These are phyloP conservation scores for Geodia barretti DNA, from an alignment of 37 sponge, comb jelly and placozoan genomes.

Conservation along the genomic window DNA sequence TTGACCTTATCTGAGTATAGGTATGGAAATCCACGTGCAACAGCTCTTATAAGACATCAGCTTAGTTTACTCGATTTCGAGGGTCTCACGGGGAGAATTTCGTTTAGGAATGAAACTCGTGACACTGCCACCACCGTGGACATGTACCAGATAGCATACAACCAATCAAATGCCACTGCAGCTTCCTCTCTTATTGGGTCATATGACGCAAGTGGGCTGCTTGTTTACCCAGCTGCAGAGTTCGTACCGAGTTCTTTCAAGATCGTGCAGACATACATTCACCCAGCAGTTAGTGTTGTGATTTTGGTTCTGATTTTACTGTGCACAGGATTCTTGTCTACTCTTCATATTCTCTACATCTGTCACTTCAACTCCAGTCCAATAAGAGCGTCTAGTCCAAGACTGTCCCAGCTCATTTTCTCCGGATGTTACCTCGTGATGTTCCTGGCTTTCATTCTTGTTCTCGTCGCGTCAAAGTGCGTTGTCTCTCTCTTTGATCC, in stretches of 20 bases:
- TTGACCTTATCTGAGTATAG: neutral
- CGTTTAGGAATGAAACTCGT: neutral
- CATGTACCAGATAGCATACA: neutral
- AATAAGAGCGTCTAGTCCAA: conserved; percentile 30
- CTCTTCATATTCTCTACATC: conserved; percentile 11
- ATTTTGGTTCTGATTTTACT: neutral
- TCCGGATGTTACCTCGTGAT: conserved; percentile 29
- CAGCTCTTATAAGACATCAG: neutral
- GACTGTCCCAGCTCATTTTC: conserved; percentile 15
- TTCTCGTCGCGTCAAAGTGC: neutral
- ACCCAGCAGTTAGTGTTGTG: neutral
- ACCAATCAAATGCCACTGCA: no score
- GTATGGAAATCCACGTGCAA: neutral
- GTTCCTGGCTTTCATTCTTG: neutral
- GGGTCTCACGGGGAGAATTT: neutral
- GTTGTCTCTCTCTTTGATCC: neutral
- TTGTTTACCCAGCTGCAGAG: no score
- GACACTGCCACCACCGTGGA: neutral
- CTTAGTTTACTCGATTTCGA: neutral
- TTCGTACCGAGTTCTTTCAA: no score
- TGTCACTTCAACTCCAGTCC: conserved; percentile 2
- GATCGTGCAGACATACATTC: neutral
- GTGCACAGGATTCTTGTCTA: neutral
- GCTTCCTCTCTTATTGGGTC: no score
- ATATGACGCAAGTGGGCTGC: no score